Percentiles rank a stretch among this genome's conserved stretches.
Conservation (phyloP, 2,888 invertebrate genomes). For the Drosophila monieri region DNA sequence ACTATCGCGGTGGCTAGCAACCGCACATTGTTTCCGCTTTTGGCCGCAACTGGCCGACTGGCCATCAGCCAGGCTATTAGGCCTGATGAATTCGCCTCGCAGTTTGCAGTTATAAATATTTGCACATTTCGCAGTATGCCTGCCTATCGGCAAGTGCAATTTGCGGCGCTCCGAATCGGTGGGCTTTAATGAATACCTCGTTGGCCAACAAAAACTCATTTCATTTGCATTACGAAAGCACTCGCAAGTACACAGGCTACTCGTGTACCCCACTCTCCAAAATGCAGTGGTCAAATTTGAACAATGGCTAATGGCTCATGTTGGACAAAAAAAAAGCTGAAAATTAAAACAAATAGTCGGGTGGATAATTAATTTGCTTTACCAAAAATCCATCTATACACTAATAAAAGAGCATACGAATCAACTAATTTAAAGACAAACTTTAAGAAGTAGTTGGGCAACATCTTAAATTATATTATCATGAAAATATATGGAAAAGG, state of each 20-base stretch:
- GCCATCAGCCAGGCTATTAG: slow-evolving; percentile 48
- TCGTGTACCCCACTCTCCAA: slow-evolving; percentile 2
- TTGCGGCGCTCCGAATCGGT: slow-evolving; percentile 47
- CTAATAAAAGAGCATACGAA: not conserved
- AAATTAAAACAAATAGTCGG: not conserved
- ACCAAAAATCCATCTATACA: not conserved
- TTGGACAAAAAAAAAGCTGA: not conserved
- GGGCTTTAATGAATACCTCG: slow-evolving; percentile 55
- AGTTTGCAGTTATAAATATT: slow-evolving; percentile 49
- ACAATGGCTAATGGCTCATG: not conserved
- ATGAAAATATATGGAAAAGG: not conserved
- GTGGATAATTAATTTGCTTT: not conserved
- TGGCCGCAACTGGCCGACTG: not conserved
- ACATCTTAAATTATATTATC: not conserved
- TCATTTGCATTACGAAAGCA: slow-evolving; percentile 45
- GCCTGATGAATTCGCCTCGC: slow-evolving; percentile 58
- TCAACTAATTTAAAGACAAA: not conserved
- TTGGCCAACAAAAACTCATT: slow-evolving; percentile 25
- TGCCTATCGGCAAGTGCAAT: slow-evolving; percentile 49
- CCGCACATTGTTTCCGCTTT: slow-evolving; percentile 33
- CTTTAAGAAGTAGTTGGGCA: not conserved
- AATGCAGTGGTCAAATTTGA: not conserved
- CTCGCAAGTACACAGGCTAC: not conserved
- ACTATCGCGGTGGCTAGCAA: slow-evolving; percentile 46
- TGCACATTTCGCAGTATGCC: slow-evolving; percentile 38